A percentile compares a stretch with the other conserved stretches of the same genome.
Evolutionary conservation across 2,888 invertebrate genomes (phyloP).

Genomic region (Nephrotoma appendiculata): DNA sequence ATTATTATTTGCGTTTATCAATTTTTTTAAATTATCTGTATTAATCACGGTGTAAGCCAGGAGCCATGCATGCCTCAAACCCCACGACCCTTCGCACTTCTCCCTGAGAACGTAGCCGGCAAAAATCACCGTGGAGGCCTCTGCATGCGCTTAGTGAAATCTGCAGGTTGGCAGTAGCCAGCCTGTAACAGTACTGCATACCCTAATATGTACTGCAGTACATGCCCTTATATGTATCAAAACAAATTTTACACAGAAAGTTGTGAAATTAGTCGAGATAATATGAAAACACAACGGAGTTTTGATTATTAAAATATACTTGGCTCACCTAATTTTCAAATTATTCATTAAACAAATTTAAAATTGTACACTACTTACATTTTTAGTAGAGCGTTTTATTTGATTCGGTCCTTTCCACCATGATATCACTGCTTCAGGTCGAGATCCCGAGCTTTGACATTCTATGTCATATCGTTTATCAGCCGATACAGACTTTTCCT

Average conservation of each 20-base stretch:
- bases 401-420: slow-evolving; percentile 83
- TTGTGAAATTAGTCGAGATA: neutral
- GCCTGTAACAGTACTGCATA: too few species aligned
- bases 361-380: slow-evolving; percentile 41
- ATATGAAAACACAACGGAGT: neutral
- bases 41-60: too few species aligned
- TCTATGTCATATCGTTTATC: slow-evolving; percentile 78
- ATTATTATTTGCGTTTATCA: too few species aligned
- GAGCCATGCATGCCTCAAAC: too few species aligned
- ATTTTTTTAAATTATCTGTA: too few species aligned
- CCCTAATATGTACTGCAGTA: too few species aligned
- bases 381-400: slow-evolving; percentile 64
- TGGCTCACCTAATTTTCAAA: neutral
- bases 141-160: too few species aligned
- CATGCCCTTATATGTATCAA: too few species aligned
- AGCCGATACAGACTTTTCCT: slow-evolving; percentile 68
- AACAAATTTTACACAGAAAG: neutral
- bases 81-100: too few species aligned
- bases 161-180: too few species aligned
- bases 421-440: slow-evolving; percentile 71
- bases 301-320: neutral
- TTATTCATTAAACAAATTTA: neutral
- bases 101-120: too few species aligned
- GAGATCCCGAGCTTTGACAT: slow-evolving; percentile 72
- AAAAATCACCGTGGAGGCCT: too few species aligned